phyloP scores from a whole-genome alignment of 2,113 vertebrate species.

The Poeciliopsis retropinna region DNA sequence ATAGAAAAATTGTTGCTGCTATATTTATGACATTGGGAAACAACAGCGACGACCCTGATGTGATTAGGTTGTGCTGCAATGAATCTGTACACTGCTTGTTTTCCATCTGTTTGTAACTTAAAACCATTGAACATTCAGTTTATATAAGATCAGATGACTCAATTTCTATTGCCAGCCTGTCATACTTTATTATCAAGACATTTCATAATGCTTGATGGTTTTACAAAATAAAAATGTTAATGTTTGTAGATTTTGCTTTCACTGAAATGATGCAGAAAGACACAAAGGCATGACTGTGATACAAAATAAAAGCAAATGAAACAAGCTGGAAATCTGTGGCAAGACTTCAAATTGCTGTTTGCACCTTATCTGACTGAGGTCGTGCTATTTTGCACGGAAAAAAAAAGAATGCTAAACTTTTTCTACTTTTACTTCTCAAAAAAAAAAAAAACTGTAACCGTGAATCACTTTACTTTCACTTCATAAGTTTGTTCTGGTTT shows the following conservation, averaged over 20 bases:
- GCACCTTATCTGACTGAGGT: no score
- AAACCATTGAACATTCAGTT: slow-evolving; percentile 51
- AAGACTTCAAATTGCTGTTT: no score
- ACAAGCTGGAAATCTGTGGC: not conserved
- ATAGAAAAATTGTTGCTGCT: slow-evolving; percentile 66
- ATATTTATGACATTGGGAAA: slow-evolving; percentile 66
- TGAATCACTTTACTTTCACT: not conserved
- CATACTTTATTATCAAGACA: slow-evolving; percentile 30
- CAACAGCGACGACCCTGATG: slow-evolving; percentile 57
- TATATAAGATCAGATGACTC: slow-evolving; percentile 55
- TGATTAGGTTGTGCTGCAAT: slow-evolving; percentile 65
- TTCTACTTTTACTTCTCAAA: not conserved
- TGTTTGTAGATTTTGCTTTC: slow-evolving; percentile 9
- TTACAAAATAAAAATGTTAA: slow-evolving; percentile 18
- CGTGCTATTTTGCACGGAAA: no score
- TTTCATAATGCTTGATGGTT: slow-evolving; percentile 28
- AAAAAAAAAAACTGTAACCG: not conserved
- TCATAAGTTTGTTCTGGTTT: not conserved
- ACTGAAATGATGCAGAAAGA: slow-evolving; percentile 8
- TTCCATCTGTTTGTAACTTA: slow-evolving; percentile 57
- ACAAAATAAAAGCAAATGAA: slow-evolving; percentile 16
- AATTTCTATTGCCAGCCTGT: slow-evolving; percentile 44
- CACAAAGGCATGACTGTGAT: slow-evolving; percentile 21
- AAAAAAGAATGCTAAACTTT: not conserved
- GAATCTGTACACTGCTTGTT: slow-evolving; percentile 56